These are phyloP conservation scores for Calcarius lapponicus DNA, from an alignment of 2,797 vertebrate species.

Conservation along the genomic window DNA sequence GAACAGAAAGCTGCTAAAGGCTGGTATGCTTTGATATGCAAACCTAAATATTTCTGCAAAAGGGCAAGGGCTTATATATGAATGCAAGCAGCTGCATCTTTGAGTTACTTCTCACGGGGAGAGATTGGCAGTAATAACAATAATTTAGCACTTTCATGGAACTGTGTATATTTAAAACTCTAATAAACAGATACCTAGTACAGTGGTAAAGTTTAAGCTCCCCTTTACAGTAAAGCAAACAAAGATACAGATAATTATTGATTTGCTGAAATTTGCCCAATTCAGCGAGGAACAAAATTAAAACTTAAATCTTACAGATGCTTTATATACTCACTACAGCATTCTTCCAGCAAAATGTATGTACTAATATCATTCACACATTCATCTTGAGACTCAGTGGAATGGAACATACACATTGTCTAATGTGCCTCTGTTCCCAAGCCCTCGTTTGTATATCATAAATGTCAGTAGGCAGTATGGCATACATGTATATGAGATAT, in stretches of 20 bases:
- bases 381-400: not conserved
- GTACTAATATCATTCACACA: not conserved
- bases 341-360: not conserved
- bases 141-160: not conserved
- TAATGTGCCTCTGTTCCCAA: not conserved
- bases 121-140: not conserved
- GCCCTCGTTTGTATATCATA: not conserved
- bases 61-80: conserved; percentile 51
- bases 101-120: not conserved
- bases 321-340: not conserved
- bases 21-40: conserved; percentile 71
- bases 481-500: not conserved
- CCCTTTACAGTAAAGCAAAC: not conserved
- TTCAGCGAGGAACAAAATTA: not conserved
- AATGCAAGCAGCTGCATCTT: conserved; percentile 62
- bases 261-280: not conserved
- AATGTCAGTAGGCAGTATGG: not conserved
- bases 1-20: conserved; percentile 54
- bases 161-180: not conserved
- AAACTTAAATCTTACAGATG: not conserved
- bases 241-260: not conserved
- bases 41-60: conserved; percentile 64
- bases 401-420: not conserved
- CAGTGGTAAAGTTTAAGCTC: not conserved
- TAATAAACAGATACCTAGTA: not conserved